phyloP scores from a whole-genome alignment of 1,140 invertebrate genomes.

The Drosophila nasuta region DNA sequence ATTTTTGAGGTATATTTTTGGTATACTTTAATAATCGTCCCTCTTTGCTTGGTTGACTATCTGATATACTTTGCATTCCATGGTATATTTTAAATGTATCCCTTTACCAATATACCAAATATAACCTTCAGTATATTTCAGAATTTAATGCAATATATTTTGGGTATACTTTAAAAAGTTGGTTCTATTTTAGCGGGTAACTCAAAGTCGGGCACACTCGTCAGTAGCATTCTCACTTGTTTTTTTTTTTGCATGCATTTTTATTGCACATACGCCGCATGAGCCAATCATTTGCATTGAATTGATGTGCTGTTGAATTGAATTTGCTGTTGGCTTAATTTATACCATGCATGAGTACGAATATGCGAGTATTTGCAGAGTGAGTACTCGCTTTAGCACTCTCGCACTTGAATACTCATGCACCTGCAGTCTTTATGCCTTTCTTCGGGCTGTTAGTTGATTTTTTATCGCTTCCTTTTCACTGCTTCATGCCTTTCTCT shows the following conservation, averaged over 20 bases:
- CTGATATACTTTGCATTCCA: too few species aligned
- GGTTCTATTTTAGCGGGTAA: background rate
- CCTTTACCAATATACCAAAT: too few species aligned
- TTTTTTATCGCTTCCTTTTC: background rate
- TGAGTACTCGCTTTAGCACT: background rate
- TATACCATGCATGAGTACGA: conserved; percentile 8
- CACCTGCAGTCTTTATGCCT: background rate
- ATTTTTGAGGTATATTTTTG: too few species aligned
- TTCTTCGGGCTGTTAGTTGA: background rate
- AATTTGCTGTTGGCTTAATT: conserved; percentile 34
- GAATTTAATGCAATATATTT: background rate
- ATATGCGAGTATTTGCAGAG: conserved; percentile 1
- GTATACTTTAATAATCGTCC: too few species aligned
- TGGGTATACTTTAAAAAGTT: background rate
- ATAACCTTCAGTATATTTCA: background rate
- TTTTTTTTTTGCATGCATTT: conserved; percentile 3
- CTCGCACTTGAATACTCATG: background rate
- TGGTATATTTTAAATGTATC: too few species aligned
- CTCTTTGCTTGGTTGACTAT: too few species aligned
- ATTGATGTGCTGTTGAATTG: conserved; percentile 23
- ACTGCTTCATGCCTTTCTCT: background rate
- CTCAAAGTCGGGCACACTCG: too few species aligned
- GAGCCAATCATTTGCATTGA: conserved; percentile 29
- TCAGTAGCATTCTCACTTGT: background rate
- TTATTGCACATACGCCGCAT: conserved; percentile 41